Percentiles rank a stretch among this genome's conserved stretches.
Evolutionary conservation across 2,797 vertebrate species (phyloP).

Genomic region (Vireo griseus): DNA sequence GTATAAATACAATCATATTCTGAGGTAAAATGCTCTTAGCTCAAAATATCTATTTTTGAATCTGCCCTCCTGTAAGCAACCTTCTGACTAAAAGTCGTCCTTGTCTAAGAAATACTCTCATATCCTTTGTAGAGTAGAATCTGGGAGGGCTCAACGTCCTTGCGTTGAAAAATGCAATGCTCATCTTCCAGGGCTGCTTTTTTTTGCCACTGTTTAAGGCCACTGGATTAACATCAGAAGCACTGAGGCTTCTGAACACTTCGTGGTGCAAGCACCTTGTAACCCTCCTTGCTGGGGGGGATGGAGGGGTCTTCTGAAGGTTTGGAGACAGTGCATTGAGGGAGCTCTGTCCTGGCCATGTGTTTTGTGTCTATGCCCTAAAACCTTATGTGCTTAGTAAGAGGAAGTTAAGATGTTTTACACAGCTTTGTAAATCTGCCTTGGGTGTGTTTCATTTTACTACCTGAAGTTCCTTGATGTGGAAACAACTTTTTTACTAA

Average conservation of each 20-base stretch:
- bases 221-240: not conserved
- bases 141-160: not conserved
- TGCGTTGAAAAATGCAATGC: not conserved
- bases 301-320: not conserved
- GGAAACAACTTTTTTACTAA: not conserved
- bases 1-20: not conserved
- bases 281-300: not conserved
- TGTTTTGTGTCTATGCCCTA: rapidly evolving
- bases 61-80: not conserved
- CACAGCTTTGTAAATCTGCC: rapidly evolving
- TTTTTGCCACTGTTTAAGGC: not conserved
- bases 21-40: not conserved
- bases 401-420: not conserved
- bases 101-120: not conserved
- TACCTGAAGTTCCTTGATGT: not conserved
- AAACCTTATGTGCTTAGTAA: not conserved
- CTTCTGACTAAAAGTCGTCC: not conserved
- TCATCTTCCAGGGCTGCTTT: not conserved
- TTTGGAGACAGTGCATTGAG: not conserved
- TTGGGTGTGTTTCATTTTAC: not conserved
- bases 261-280: rapidly evolving
- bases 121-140: not conserved
- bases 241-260: not conserved
- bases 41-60: rapidly evolving
- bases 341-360: rapidly evolving